Conservation (phyloP, 2,888 invertebrate species). For the Parasteatoda lunata region DNA sequence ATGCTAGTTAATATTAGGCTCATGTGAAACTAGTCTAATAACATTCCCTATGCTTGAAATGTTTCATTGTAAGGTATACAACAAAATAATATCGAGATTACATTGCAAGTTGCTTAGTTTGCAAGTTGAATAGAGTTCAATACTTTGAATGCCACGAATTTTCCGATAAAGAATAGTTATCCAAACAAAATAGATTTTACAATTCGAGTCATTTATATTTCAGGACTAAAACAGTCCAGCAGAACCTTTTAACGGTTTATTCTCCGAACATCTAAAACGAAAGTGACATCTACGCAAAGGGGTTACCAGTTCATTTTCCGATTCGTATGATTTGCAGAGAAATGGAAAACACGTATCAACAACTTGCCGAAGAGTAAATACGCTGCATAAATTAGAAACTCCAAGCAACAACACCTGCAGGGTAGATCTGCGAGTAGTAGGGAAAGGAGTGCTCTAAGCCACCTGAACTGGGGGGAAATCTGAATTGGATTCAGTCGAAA, state of each 20-base stretch:
- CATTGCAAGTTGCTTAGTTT: no score
- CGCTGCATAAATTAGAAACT: slow-evolving; percentile 2
- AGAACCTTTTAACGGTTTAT: background rate
- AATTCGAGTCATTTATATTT: no score
- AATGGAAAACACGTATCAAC: background rate
- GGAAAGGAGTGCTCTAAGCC: background rate
- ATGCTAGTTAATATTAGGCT: no score
- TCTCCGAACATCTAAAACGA: background rate
- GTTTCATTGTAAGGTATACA: no score
- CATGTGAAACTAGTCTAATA: no score
- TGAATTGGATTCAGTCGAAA: background rate
- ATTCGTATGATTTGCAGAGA: background rate
- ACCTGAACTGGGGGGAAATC: background rate
- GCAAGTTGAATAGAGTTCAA: no score
- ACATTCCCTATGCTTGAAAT: no score
- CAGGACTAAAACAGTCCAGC: no score
- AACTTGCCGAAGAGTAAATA: slow-evolving; percentile 1
- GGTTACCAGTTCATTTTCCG: background rate
- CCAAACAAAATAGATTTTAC: no score
- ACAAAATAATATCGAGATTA: no score
- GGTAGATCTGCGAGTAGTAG: background rate
- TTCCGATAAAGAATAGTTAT: no score
- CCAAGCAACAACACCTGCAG: slow-evolving; percentile 5
- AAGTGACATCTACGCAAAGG: background rate
- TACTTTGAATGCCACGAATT: no score